phyloP scores from a whole-genome alignment of 1,140 invertebrate species.

The Hylaeus volcanicus region DNA sequence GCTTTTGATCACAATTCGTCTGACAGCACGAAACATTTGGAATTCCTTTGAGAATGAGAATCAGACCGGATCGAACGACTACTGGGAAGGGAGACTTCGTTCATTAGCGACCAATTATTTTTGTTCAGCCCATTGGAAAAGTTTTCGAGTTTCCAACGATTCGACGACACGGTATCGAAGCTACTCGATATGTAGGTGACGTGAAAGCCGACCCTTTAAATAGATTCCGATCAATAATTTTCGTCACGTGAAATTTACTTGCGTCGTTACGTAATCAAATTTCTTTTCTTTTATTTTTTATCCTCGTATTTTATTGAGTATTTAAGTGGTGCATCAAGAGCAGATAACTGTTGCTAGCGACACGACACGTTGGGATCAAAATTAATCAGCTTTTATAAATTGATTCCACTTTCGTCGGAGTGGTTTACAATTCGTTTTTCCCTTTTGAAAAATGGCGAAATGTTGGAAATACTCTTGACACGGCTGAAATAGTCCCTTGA shows the following conservation, averaged over 20 bases:
- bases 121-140: conserved; percentile 66
- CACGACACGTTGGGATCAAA: too few species aligned
- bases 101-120: conserved; percentile 77
- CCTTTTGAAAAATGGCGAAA: too few species aligned
- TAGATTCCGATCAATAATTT: conserved; percentile 16
- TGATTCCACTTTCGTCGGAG: too few species aligned
- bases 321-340: too few species aligned
- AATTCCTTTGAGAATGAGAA: conserved; percentile 52
- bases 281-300: background rate
- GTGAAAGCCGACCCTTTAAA: conserved; percentile 9
- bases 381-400: too few species aligned
- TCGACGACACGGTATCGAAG: conserved; percentile 13
- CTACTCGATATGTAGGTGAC: conserved; percentile 26
- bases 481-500: too few species aligned
- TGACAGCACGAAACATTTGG: conserved; percentile 21
- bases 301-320: too few species aligned
- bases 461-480: too few species aligned
- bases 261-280: background rate
- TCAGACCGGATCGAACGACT: conserved; percentile 57
- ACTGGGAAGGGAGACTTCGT: conserved; percentile 46
- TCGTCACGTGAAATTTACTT: background rate
- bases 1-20: conserved; percentile 21
- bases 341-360: too few species aligned
- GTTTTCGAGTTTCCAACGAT: conserved; percentile 22
- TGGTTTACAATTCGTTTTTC: too few species aligned